Base-by-base conservation (phyloP, 1,140 invertebrate genomes). In the Drosophila bocki region DNA sequence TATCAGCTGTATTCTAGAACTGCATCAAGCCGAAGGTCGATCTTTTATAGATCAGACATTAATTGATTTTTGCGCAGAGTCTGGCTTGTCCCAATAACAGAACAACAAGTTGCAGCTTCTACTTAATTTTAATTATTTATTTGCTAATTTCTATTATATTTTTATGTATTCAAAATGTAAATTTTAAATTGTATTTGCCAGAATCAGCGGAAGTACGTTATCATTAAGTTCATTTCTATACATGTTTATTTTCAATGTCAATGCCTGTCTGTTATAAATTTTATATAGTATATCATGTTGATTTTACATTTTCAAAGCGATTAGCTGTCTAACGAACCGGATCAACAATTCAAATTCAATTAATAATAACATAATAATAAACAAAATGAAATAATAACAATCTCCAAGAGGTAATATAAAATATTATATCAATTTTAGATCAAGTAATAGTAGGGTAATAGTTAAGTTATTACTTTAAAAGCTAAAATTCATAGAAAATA, bases 201-300 rank as follows among this genome's bases (percentile, higher is more conserved):
- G 1, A 17, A 51, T 51, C 3, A 13, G 17, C 29, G 32, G 58
- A 60, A 45, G 29, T 47, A 22, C 35, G 47, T 54, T 62, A 53
- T 62, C 47, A 9, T 8, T 5, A 9, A 4, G 22, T 53, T 39
- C 7, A 51, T 2, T 17, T 13, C 8, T 7, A 17, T 45, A 17
- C 17, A 13, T 7, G 19, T 3, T 19, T 2, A 0, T 51, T 50
- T 69, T 70, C 60, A 64, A 44, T 64, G 60, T 33, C 47, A 59
- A 32, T 54, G 60, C 15, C 60, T 15, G n/a, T 37, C 17, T 54
- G 17, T 19, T 32, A 12, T 17, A 11, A 17, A 39, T 3, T 15
- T 26, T 19, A 45, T 45, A 5, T n/a, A 51, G 5, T 32, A 32
- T 7, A 32, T 33, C 1, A 8, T 3, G 19, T 22, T 7, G 12